Evolutionary conservation across 2,113 vertebrate species (phyloP).

Genomic region (Cryptomyrus ogoouensis): DNA sequence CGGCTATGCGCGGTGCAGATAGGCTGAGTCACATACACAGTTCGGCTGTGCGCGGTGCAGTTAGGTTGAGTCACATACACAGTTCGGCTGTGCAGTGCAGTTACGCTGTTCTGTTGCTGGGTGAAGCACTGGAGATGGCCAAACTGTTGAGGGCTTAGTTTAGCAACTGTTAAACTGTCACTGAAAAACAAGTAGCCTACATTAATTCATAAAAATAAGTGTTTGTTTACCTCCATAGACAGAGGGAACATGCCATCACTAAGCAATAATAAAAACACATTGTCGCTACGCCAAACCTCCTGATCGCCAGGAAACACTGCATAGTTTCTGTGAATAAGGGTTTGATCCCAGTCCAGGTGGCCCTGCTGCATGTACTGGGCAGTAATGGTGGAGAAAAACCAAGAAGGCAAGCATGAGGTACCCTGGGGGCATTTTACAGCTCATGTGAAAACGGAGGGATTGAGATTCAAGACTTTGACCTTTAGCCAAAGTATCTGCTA

Average conservation of each 20-base stretch:
- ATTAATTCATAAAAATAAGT: neutral
- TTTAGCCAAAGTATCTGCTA: neutral
- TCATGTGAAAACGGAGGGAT: neutral
- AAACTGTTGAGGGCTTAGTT: neutral
- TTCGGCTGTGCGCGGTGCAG: neutral
- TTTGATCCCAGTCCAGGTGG: neutral
- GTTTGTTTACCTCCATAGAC: neutral
- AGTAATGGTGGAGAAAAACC: neutral
- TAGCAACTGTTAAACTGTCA: neutral
- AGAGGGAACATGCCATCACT: neutral
- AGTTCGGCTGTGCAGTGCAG: neutral
- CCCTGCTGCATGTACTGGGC: neutral
- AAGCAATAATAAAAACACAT: neutral
- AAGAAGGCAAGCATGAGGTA: neutral
- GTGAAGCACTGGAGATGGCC: neutral
- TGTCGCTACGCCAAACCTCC: neutral
- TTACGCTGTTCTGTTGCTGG: neutral
- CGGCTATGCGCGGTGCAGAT: no score
- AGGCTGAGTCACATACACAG: no score
- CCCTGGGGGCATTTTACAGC: neutral
- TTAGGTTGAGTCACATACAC: neutral
- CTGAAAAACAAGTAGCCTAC: neutral
- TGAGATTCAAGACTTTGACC: neutral
- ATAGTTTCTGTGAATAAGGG: neutral
- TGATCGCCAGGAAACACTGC: neutral